A percentile compares a stretch with the other conserved stretches of the same genome.
These are phyloP conservation scores for Ctena decussata DNA, from an alignment of 2,888 invertebrate genomes.

Conservation along the genomic window DNA sequence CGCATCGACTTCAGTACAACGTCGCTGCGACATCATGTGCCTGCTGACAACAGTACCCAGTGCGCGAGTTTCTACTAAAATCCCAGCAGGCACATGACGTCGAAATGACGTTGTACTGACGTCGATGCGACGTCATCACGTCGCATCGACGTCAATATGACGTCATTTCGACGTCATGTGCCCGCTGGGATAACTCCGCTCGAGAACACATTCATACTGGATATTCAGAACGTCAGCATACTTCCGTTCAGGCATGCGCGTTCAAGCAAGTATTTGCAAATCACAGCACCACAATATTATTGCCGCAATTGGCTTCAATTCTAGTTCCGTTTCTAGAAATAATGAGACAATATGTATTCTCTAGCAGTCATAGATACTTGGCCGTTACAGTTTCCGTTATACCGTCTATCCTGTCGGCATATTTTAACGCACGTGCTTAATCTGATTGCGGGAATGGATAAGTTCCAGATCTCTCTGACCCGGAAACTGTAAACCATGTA, in stretches of 20 bases:
- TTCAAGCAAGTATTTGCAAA: background rate
- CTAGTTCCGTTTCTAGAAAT: conserved; percentile 55
- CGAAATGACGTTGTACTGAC: too few relatives aligned
- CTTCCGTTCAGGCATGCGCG: background rate
- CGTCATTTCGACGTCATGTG: too few relatives aligned
- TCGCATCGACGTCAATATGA: too few relatives aligned
- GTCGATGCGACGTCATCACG: too few relatives aligned
- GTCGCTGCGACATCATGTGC: too few relatives aligned
- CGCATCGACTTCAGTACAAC: too few relatives aligned
- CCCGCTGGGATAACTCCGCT: too few relatives aligned
- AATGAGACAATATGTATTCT: background rate
- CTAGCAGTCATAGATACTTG: background rate
- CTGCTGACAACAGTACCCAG: too few relatives aligned
- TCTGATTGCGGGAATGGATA: background rate
- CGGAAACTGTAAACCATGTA: background rate
- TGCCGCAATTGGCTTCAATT: conserved; percentile 27
- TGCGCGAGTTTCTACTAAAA: too few relatives aligned
- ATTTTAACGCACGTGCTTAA: background rate
- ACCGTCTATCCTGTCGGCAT: background rate
- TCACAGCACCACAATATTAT: conserved; percentile 30
- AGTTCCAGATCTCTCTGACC: background rate
- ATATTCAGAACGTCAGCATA: conserved; percentile 1
- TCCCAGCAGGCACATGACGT: too few relatives aligned
- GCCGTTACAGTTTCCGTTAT: too few relatives aligned
- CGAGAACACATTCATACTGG: conserved; percentile 11